phyloP scores from a whole-genome alignment of 2,113 vertebrate species.

The Marcusenius ussheri region DNA sequence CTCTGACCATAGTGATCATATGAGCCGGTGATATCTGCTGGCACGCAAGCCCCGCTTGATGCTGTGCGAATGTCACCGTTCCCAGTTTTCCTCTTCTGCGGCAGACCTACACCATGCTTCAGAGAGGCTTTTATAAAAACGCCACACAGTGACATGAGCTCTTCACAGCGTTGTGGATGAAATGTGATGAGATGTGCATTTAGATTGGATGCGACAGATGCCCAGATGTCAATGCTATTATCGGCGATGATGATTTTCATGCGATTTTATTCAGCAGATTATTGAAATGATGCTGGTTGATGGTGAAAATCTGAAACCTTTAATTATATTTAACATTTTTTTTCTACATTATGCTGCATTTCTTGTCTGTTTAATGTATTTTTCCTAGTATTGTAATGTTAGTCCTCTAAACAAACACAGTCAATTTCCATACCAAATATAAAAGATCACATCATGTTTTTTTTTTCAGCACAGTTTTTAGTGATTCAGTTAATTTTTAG shows the following conservation, averaged over 20 bases:
- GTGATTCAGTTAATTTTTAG: not conserved
- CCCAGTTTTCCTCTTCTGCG: not conserved
- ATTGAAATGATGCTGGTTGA: not conserved
- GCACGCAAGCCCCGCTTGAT: not conserved
- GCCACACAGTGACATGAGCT: not conserved
- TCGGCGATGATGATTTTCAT: not conserved
- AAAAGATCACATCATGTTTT: not conserved
- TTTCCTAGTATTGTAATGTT: not conserved
- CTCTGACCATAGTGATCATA: not conserved
- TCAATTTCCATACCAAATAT: not conserved
- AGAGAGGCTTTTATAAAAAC: not conserved
- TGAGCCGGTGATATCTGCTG: not conserved
- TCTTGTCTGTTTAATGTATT: not conserved
- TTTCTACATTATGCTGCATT: not conserved
- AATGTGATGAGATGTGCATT: not conserved
- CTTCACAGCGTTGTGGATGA: not conserved
- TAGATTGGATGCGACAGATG: not conserved
- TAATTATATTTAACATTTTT: not conserved
- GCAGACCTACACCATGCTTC: not conserved
- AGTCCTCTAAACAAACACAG: not conserved
- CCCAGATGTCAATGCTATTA: constrained; percentile 4
- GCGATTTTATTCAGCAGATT: not conserved
- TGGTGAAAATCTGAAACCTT: not conserved
- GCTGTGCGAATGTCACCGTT: not conserved
- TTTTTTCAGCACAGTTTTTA: not conserved